Conservation (phyloP, 2,797 vertebrate species). For the Clarias platycephalus region DNA sequence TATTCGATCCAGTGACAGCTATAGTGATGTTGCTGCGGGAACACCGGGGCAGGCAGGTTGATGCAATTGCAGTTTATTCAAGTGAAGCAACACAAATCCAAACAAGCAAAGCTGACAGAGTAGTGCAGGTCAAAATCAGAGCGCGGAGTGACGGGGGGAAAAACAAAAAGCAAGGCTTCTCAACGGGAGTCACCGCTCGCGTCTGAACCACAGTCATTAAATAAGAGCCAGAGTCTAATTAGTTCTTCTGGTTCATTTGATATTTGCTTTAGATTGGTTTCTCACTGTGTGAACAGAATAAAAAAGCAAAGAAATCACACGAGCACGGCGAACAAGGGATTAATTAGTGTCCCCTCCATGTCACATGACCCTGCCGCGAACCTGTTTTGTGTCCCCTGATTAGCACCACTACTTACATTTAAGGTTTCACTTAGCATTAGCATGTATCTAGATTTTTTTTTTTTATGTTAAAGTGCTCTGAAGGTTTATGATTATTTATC, state of each 20-base stretch:
- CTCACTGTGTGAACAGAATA: background rate
- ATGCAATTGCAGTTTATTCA: slow-evolving; percentile 4
- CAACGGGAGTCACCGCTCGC: background rate
- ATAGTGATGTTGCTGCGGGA: background rate
- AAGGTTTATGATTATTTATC: no score
- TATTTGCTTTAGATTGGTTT: background rate
- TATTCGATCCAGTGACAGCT: background rate
- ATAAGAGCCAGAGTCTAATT: background rate
- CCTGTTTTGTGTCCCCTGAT: background rate
- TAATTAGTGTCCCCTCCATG: no score
- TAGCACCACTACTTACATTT: background rate
- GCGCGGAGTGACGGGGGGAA: no score
- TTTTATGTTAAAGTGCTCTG: no score
- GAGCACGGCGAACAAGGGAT: background rate
- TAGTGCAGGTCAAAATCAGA: background rate
- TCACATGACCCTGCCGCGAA: background rate
- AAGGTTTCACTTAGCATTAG: no score
- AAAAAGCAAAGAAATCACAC: background rate
- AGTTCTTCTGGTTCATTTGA: background rate
- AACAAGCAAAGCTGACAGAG: slow-evolving; percentile 13
- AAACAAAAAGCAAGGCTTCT: background rate
- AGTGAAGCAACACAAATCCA: slow-evolving; percentile 14
- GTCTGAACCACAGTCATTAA: background rate
- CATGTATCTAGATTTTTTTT: no score
- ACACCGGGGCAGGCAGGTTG: background rate